Percentiles rank a stretch among this genome's conserved stretches.
phyloP scores from a whole-genome alignment of 2,113 vertebrate genomes.

The Eubucco bourcierii region DNA sequence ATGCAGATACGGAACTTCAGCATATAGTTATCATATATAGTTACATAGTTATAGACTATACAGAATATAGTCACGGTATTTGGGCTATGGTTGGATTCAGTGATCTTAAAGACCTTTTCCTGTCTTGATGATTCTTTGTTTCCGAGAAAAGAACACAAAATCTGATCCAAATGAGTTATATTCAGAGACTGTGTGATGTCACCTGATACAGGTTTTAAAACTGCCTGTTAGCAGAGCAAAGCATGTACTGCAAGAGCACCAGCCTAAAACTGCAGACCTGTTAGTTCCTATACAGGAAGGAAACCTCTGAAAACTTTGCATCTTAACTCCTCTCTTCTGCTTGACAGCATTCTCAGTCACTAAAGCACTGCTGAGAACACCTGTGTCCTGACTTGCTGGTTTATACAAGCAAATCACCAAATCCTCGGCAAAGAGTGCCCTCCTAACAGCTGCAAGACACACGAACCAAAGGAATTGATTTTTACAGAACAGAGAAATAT shows the following conservation, averaged over 20 bases:
- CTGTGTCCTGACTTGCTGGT: background rate
- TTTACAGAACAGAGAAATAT: constrained; percentile 6
- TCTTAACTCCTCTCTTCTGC: background rate
- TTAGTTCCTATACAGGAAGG: background rate
- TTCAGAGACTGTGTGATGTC: background rate
- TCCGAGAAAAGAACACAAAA: background rate
- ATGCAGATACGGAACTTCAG: too few relatives aligned
- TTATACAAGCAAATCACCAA: background rate
- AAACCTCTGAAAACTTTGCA: background rate
- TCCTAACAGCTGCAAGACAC: background rate
- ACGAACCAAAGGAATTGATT: background rate
- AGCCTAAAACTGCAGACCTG: background rate
- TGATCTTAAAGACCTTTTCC: too few relatives aligned
- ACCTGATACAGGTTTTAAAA: background rate
- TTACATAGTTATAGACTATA: too few relatives aligned
- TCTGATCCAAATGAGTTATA: background rate
- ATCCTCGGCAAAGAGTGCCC: background rate
- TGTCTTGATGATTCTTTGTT: too few relatives aligned
- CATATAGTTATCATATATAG: too few relatives aligned
- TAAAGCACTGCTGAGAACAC: background rate
- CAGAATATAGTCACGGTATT: too few relatives aligned
- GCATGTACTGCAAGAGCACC: background rate
- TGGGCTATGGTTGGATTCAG: too few relatives aligned
- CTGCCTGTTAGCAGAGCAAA: background rate
- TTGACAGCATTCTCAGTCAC: background rate